phyloP scores from a whole-genome alignment of 2,113 vertebrate species.

The Xiphias gladius region DNA sequence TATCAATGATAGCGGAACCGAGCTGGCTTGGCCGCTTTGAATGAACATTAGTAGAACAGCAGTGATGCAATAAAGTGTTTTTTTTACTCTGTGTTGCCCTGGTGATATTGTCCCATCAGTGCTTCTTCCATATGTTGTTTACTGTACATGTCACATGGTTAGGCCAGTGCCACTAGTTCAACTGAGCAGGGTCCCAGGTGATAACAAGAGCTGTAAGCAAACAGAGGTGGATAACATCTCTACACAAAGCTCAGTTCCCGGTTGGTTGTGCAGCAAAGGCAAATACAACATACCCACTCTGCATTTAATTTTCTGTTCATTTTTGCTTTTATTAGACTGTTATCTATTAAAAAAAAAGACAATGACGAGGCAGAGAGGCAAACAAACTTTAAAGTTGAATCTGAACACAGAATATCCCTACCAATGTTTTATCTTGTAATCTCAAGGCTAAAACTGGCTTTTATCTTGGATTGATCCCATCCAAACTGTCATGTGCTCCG shows the following conservation, averaged over 20 bases:
- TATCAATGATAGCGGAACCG: conserved; percentile 6
- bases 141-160: conserved; percentile 72
- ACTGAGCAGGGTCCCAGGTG: conserved; percentile 61
- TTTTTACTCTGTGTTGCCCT: conserved; percentile 10
- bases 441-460: not conserved
- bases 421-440: not conserved
- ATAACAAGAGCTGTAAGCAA: conserved; percentile 62
- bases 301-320: not conserved
- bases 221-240: conserved; percentile 69
- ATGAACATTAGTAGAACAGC: not conserved
- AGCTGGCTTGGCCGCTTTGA: not conserved
- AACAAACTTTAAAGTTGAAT: not conserved
- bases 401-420: not conserved
- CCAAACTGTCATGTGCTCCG: not conserved
- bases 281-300: not conserved
- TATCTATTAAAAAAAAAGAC: not conserved
- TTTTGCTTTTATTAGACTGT: not conserved
- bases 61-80: not conserved
- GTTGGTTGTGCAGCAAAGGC: conserved; percentile 31
- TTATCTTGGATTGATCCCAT: not conserved
- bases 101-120: conserved; percentile 38
- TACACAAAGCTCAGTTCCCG: conserved; percentile 22
- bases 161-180: conserved; percentile 54
- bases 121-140: conserved; percentile 69
- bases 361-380: not conserved